Evolutionary conservation across 2,888 invertebrate genomes (phyloP).

Genomic region (Ischnura elegans): DNA sequence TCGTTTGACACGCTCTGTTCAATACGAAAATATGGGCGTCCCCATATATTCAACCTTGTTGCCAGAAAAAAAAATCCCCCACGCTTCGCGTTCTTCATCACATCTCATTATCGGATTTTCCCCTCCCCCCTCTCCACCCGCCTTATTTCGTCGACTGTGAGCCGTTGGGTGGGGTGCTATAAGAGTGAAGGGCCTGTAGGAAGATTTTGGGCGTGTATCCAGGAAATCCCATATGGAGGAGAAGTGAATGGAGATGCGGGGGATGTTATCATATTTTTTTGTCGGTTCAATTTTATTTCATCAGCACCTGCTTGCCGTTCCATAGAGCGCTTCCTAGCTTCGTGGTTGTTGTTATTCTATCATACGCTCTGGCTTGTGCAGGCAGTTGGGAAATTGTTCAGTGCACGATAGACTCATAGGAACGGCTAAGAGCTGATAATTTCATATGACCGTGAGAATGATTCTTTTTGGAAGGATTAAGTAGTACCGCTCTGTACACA

Average conservation of each 20-base stretch:
- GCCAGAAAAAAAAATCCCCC: background rate
- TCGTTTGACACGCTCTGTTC: too few relatives aligned
- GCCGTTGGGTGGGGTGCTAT: background rate
- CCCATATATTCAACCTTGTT: background rate
- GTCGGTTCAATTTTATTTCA: background rate
- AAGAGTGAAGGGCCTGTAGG: background rate
- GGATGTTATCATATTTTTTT: background rate
- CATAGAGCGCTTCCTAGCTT: background rate
- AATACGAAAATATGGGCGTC: background rate
- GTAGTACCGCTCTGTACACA: too few relatives aligned
- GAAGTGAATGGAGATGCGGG: background rate
- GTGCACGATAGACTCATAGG: too few relatives aligned
- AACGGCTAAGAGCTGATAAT: too few relatives aligned
- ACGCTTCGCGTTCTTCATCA: background rate
- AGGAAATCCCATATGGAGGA: background rate
- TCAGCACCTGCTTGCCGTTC: background rate
- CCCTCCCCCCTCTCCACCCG: background rate
- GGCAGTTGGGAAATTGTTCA: too few relatives aligned
- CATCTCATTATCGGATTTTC: conserved; percentile 22
- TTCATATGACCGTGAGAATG: too few relatives aligned
- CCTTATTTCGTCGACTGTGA: background rate
- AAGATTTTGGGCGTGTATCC: background rate
- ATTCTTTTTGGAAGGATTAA: too few relatives aligned
- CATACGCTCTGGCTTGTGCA: background rate
- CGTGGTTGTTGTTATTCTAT: background rate